phyloP scores from a whole-genome alignment of 2,888 invertebrate species.

The Eumacrocentrus americanus region DNA sequence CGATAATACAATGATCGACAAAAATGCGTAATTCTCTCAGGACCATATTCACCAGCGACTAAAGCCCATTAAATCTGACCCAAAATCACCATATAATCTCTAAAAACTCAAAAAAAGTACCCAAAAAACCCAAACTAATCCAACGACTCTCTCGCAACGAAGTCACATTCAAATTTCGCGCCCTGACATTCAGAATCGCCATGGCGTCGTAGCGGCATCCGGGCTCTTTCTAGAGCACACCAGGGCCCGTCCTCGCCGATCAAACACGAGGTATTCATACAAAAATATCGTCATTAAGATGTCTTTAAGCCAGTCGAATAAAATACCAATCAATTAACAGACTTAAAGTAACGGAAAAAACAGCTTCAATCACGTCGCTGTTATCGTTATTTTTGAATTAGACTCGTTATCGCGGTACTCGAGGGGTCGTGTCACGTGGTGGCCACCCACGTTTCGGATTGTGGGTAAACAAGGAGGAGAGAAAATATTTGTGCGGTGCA shows the following conservation, averaged over 20 bases:
- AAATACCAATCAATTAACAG: not conserved
- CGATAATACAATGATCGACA: constrained; percentile 6
- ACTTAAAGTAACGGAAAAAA: not conserved
- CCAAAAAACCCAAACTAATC: no score
- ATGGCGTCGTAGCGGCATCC: not conserved
- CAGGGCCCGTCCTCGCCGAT: not conserved
- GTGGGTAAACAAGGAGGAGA: constrained; percentile 57
- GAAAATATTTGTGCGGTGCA: constrained; percentile 15
- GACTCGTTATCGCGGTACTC: constrained; percentile 11
- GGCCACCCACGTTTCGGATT: constrained; percentile 61
- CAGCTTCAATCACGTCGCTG: no score
- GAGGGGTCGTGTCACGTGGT: constrained; percentile 50
- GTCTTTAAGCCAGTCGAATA: not conserved
- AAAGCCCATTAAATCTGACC: not conserved
- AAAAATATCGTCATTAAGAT: not conserved
- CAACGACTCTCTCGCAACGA: no score
- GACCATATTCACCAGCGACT: not conserved
- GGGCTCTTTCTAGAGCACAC: not conserved
- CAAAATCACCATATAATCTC: not conserved
- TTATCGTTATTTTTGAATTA: not conserved
- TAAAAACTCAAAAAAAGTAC: no score
- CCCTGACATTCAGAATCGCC: not conserved
- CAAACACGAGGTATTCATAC: constrained; percentile 8
- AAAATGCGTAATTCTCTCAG: not conserved
- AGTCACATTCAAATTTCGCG: not conserved